phyloP scores from a whole-genome alignment of 1,140 invertebrate genomes.

The Wasmannia auropunctata region DNA sequence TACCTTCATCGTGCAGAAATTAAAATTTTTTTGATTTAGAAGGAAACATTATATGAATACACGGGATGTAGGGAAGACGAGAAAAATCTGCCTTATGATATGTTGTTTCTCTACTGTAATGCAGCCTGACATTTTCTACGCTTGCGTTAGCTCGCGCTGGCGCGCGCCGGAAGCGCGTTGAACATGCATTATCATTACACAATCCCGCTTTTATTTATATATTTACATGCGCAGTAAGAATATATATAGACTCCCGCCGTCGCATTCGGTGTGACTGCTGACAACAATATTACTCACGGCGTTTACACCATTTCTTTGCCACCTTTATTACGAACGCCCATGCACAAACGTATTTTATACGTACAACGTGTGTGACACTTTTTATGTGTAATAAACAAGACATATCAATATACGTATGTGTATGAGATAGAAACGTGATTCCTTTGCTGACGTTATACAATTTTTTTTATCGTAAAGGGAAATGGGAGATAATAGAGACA shows the following conservation, averaged over 20 bases:
- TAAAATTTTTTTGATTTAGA: neutral
- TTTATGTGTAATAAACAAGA: conserved; percentile 20
- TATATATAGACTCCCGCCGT: neutral
- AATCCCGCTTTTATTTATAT: conserved; percentile 19
- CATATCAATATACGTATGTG: neutral
- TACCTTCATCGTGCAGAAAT: neutral
- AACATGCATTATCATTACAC: conserved; percentile 40
- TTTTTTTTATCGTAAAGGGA: neutral
- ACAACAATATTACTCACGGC: conserved; percentile 31
- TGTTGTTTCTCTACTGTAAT: neutral
- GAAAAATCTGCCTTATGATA: conserved; percentile 14
- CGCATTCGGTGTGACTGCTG: conserved; percentile 7
- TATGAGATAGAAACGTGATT: neutral
- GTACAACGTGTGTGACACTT: neutral
- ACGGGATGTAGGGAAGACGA: neutral
- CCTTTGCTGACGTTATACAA: neutral
- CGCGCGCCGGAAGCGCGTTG: neutral
- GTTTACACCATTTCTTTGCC: conserved; percentile 18
- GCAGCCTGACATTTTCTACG: conserved; percentile 25
- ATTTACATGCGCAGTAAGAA: conserved; percentile 12
- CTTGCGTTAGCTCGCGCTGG: neutral
- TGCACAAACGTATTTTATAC: conserved; percentile 1
- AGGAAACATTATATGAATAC: neutral
- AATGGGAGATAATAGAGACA: too few relatives aligned
- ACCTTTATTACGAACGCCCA: conserved; percentile 19